Evolutionary conservation across 2,888 invertebrate species (phyloP), one percentile per base, ranked within the genome.

Genomic region (Pyrochroa serraticornis): DNA sequence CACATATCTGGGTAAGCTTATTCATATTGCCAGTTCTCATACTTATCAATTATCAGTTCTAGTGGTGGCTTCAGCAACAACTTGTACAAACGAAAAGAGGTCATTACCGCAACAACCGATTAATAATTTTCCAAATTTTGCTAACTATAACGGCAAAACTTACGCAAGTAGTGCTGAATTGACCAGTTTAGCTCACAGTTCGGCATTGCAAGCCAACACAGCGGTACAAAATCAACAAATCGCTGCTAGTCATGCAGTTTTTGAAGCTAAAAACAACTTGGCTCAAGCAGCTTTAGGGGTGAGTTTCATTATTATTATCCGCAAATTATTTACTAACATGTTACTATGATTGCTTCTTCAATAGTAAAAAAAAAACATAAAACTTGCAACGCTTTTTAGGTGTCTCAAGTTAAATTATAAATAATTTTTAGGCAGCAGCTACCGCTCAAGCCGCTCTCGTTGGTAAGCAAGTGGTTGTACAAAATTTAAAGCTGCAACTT

Each of bases 221-320:
- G 89, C 89, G 6, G 82, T 84, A 6, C 80, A 80, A 2, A 88
- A 85, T 66, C 90, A 90, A 72, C 86, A 86, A 30, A 85, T 87
- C 0, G 90, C 90, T 0, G 90, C 86, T 0, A 86, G 86, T 54
- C 90, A 90, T 73, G 90, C 90, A 0, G 89, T 90, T 0, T 90
- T 87, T 70, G 85, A 87, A 2, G 89, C 89, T 0, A 88, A 89
- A 78, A 90, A 86, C 68, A 87, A 87, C 0, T 70, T 90, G 14
- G 90, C 90, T 0, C 89, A 89, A 71, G 85, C 87, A 0, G 90
- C 90, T 0, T 83, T 85, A 0, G 72, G 71, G 30, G 74, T 73
- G 63, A 70, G 64, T 54, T 45, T 7, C 42, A 32, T 47, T 35
- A 6, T 22, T 5, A 5, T 22, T 22, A 22, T 22, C 5, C 2